Conservation (phyloP, 2,888 invertebrate species). For the Leucophora obtusa region DNA sequence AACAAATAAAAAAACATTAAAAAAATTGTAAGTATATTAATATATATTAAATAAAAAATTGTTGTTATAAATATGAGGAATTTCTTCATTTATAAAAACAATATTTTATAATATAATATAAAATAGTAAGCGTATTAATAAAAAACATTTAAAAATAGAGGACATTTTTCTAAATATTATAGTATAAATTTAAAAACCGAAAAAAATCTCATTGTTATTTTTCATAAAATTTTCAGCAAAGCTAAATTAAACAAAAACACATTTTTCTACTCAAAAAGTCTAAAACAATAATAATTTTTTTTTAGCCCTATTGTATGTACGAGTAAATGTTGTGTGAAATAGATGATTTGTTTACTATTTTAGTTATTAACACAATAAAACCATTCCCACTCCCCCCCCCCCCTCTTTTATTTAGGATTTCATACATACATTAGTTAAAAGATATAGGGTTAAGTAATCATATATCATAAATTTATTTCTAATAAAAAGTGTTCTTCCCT, state of each 20-base stretch:
- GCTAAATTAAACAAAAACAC: not conserved
- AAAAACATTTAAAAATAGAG: not conserved
- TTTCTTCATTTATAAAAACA: not conserved
- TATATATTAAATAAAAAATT: not conserved
- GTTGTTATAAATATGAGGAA: not conserved
- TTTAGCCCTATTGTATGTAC: conserved; percentile 3
- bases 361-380: no score
- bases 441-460: not conserved
- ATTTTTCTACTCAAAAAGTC: not conserved
- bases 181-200: not conserved
- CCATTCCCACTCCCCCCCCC: not conserved
- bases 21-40: not conserved
- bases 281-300: no score
- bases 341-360: not conserved
- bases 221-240: not conserved
- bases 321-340: conserved; percentile 26
- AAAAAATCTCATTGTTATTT: not conserved
- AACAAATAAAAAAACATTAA: not conserved
- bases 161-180: conserved; percentile 4
- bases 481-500: not conserved
- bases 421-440: no score
- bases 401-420: no score
- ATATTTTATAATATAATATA: not conserved
- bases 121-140: not conserved
- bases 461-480: not conserved